phyloP scores from a whole-genome alignment of 1,140 invertebrate genomes.

The Orussus abietinus region DNA sequence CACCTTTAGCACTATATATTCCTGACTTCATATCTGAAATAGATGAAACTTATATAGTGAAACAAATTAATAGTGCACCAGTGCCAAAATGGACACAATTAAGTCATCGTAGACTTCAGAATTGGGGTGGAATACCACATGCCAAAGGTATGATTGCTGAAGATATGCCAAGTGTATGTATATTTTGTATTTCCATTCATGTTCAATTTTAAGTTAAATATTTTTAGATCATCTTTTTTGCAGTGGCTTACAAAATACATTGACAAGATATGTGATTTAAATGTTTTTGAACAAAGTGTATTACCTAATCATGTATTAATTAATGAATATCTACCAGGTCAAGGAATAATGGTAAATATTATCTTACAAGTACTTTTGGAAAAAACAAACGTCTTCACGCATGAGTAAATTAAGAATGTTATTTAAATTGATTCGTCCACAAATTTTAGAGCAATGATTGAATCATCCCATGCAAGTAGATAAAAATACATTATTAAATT shows the following conservation, averaged over 20 bases:
- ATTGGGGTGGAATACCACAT: conserved; percentile 94
- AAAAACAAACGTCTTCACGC: conserved; percentile 6
- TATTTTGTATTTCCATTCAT: conserved; percentile 10
- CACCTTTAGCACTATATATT: conserved; percentile 77
- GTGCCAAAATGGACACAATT: conserved; percentile 96
- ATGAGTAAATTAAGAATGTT: too few relatives aligned
- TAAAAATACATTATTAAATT: too few relatives aligned
- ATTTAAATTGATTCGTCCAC: too few relatives aligned
- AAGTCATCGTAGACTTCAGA: conserved; percentile 85
- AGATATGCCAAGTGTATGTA: conserved; percentile 66
- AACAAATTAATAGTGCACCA: conserved; percentile 73
- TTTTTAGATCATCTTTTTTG: conserved; percentile 34
- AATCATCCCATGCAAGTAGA: too few relatives aligned
- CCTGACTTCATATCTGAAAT: conserved; percentile 82
- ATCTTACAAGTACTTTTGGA: conserved; percentile 3
- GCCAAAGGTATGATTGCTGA: conserved; percentile 93
- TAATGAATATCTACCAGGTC: conserved; percentile 91
- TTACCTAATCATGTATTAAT: conserved; percentile 90
- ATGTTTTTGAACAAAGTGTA: conserved; percentile 71
- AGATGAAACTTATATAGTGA: conserved; percentile 75
- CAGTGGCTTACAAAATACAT: conserved; percentile 79
- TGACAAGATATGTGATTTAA: conserved; percentile 67
- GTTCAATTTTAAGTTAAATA: conserved; percentile 10
- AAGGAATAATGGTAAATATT: conserved; percentile 79
- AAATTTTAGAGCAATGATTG: too few relatives aligned